A percentile compares a stretch with the other conserved stretches of the same genome.
Evolutionary conservation across 2,113 vertebrate species (phyloP).

Genomic region (Caretta caretta): DNA sequence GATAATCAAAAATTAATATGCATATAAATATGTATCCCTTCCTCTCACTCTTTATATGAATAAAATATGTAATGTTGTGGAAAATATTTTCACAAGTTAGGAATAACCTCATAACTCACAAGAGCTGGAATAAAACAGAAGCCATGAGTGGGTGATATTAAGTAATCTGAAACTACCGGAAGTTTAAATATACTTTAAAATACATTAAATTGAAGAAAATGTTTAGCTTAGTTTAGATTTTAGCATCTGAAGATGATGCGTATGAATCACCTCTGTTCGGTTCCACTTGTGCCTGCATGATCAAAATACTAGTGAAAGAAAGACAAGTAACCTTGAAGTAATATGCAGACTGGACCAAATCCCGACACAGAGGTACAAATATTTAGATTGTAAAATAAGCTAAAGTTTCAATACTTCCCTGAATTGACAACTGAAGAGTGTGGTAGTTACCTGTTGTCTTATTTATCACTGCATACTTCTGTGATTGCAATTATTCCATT

Average conservation of each 20-base stretch:
- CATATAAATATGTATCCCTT: not conserved
- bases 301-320: not conserved
- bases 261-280: not conserved
- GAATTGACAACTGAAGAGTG: not conserved
- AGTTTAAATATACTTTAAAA: not conserved
- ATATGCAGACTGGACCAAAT: not conserved
- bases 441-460: not conserved
- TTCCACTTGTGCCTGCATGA: not conserved
- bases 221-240: not conserved
- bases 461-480: not conserved
- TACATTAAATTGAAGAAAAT: not conserved
- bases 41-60: not conserved
- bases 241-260: not conserved
- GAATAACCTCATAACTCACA: not conserved
- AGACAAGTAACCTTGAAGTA: not conserved
- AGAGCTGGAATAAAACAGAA: constrained; percentile 7
- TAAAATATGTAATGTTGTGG: not conserved
- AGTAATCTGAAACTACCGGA: not conserved
- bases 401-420: not conserved
- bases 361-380: not conserved
- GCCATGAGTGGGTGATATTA: not conserved
- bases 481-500: not conserved
- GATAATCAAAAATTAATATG: not conserved
- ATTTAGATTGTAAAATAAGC: not conserved
- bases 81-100: not conserved